Percentiles rank a stretch among this genome's conserved stretches.
Conservation (phyloP, 2,888 invertebrate species). For the Pycnomerus fuliginosus region DNA sequence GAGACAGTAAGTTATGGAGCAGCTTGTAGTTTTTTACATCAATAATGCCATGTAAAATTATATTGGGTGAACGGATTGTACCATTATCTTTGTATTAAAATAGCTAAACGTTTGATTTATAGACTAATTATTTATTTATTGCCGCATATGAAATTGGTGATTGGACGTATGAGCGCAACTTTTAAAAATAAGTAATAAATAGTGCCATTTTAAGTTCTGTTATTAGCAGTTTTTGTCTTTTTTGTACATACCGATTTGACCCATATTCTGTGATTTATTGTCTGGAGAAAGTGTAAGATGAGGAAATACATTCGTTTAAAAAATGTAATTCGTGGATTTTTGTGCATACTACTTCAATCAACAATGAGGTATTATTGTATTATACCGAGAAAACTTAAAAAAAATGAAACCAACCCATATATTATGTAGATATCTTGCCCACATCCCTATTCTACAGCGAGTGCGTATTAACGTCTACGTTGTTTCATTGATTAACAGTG, state of each 20-base stretch:
- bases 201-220: conserved; percentile 19
- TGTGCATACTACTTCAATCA: too few species aligned
- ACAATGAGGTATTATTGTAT: too few species aligned
- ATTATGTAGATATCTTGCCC: too few species aligned
- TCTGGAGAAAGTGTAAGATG: too few species aligned
- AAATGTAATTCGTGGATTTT: neutral
- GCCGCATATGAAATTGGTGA: neutral
- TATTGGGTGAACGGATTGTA: conserved; percentile 13
- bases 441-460: too few species aligned
- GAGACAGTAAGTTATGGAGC: conserved; percentile 61
- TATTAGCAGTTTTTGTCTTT: conserved; percentile 13
- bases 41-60: conserved; percentile 9
- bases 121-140: neutral
- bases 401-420: too few species aligned
- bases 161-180: too few species aligned
- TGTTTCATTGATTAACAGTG: too few species aligned
- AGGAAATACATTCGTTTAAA: neutral
- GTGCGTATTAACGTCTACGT: too few species aligned
- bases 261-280: neutral
- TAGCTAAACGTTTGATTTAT: neutral
- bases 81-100: conserved; percentile 3
- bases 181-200: too few species aligned
- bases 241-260: conserved; percentile 2
- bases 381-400: too few species aligned
- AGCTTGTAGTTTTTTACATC: conserved; percentile 20